phyloP scores from a whole-genome alignment of 2,888 invertebrate genomes.

The Sarcophaga carnaria region DNA sequence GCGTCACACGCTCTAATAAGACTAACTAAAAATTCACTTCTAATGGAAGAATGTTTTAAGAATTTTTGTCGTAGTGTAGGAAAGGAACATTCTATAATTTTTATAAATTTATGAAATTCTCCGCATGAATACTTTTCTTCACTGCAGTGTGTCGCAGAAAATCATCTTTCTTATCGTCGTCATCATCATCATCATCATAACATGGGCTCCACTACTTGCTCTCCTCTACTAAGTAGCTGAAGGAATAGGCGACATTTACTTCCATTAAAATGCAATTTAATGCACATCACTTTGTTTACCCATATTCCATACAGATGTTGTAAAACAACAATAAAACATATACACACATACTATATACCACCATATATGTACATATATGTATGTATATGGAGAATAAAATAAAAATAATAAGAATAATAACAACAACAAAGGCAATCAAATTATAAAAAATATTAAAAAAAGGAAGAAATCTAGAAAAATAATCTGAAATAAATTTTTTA shows the following conservation, averaged over 20 bases:
- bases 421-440: constrained; percentile 34
- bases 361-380: no score
- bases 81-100: background rate
- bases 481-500: constrained; percentile 45
- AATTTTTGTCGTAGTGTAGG: no score
- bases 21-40: no score
- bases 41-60: no score
- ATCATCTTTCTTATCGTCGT: background rate
- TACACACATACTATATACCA: no score
- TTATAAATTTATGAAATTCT: constrained; percentile 24
- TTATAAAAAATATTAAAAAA: constrained; percentile 9
- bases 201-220: background rate
- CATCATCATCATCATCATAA: constrained; percentile 16
- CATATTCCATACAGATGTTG: constrained; percentile 23
- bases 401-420: background rate
- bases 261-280: constrained; percentile 67
- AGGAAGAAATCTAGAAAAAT: constrained; percentile 47
- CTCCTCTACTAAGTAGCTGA: background rate
- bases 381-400: constrained; percentile 1
- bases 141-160: background rate
- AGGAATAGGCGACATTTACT: constrained; percentile 49
- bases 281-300: constrained; percentile 53
- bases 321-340: constrained; percentile 21
- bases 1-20: no score
- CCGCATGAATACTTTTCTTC: background rate